These are phyloP conservation scores for Hemicrepidius hirtus DNA, from an alignment of 2,888 invertebrate species.

Conservation along the genomic window DNA sequence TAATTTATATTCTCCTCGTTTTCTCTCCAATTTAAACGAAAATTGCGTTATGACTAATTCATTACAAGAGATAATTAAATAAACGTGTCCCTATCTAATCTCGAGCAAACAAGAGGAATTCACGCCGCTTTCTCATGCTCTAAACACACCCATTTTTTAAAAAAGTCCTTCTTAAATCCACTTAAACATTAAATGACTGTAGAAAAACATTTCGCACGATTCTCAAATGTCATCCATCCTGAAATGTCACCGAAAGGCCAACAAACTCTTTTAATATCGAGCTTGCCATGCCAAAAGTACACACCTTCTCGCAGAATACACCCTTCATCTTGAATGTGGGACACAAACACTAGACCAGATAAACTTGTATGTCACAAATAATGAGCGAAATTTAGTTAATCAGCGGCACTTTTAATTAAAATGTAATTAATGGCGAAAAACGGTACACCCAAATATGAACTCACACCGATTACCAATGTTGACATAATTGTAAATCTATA, in stretches of 20 bases:
- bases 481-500: conserved; percentile 3
- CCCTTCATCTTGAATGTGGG: neutral
- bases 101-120: neutral
- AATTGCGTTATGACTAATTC: conserved; percentile 31
- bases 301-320: conserved; percentile 37
- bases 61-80: conserved; percentile 3
- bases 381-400: neutral
- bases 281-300: conserved; percentile 27
- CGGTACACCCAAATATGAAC: conserved; percentile 44
- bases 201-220: conserved; percentile 25
- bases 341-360: neutral
- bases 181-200: neutral
- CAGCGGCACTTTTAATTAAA: conserved; percentile 34
- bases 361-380: neutral
- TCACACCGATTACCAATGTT: conserved; percentile 14
- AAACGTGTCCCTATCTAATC: conserved; percentile 14
- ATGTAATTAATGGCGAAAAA: conserved; percentile 30
- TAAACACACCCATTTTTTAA: neutral
- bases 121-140: neutral
- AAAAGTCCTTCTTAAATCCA: neutral
- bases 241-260: conserved; percentile 47
- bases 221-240: conserved; percentile 36
- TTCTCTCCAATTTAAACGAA: conserved; percentile 16
- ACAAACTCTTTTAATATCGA: conserved; percentile 44
- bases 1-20: conserved; percentile 22